Percentiles rank a stretch among this genome's conserved stretches.
phyloP scores from a whole-genome alignment of 2,888 invertebrate species.

The Ophioninae sp. region DNA sequence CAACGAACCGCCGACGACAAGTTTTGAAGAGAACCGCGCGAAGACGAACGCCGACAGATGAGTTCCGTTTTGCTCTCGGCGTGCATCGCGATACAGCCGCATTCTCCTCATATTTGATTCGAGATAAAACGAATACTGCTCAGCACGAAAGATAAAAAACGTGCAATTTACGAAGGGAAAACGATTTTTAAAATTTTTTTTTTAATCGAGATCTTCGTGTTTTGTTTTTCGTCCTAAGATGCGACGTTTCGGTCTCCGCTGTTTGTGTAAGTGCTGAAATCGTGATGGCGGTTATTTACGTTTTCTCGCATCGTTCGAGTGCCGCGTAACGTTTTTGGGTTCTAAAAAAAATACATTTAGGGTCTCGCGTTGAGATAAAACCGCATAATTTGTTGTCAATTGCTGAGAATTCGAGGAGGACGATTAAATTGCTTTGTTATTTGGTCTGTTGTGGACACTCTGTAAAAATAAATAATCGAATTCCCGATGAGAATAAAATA shows the following conservation, averaged over 20 bases:
- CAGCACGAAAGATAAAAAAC: not conserved
- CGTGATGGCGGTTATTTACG: not conserved
- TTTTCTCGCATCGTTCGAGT: not conserved
- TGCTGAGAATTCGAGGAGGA: not conserved
- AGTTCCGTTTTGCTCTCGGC: slow-evolving; percentile 49
- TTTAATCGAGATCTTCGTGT: not conserved
- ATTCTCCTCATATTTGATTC: slow-evolving; percentile 13
- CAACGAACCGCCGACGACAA: slow-evolving; percentile 28
- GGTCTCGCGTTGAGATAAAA: not conserved
- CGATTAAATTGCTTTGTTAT: no score
- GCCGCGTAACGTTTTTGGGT: not conserved
- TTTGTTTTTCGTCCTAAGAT: slow-evolving; percentile 32
- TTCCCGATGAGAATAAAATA: no score
- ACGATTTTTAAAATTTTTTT: slow-evolving; percentile 10
- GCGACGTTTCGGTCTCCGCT: slow-evolving; percentile 43
- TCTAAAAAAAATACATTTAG: not conserved
- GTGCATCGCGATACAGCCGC: slow-evolving; percentile 37
- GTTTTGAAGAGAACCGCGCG: slow-evolving; percentile 45
- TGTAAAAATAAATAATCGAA: no score
- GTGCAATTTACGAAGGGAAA: not conserved
- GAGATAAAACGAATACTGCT: not conserved
- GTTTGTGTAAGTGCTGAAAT: slow-evolving; percentile 58
- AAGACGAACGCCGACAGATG: slow-evolving; percentile 56
- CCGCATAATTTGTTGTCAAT: not conserved
- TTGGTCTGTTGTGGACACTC: no score